Conservation (phyloP, 2,113 vertebrate species). For the Phyllostomus hastatus region DNA sequence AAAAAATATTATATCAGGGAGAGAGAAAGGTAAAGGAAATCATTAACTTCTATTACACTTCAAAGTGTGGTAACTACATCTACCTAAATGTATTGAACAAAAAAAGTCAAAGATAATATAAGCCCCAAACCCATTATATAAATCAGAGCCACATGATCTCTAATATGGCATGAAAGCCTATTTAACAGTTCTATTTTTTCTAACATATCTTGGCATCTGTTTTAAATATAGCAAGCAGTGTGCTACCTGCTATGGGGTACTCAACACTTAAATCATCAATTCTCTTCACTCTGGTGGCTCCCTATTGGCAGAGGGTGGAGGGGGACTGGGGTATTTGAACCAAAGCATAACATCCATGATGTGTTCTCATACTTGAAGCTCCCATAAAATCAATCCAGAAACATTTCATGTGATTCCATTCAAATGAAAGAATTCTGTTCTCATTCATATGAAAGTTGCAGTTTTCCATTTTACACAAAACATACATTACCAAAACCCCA, state of each 20-base stretch:
- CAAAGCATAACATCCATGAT: neutral
- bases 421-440: neutral
- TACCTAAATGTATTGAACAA: neutral
- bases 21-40: slow-evolving; percentile 9
- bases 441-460: neutral
- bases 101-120: slow-evolving; percentile 11
- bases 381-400: neutral
- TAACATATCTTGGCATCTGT: neutral
- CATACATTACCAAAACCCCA: neutral
- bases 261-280: neutral
- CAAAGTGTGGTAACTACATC: neutral
- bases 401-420: neutral
- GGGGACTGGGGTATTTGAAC: neutral
- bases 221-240: neutral
- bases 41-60: slow-evolving; percentile 8
- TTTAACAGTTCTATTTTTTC: neutral
- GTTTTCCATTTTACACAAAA: neutral
- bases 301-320: accelerated
- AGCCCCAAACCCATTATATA: neutral
- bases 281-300: neutral
- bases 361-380: neutral
- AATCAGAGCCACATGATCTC: neutral
- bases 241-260: neutral
- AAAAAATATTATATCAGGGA: neutral
- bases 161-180: neutral